These are phyloP conservation scores for Aphidius colemani DNA, from an alignment of 2,888 invertebrate species.

Conservation along the genomic window DNA sequence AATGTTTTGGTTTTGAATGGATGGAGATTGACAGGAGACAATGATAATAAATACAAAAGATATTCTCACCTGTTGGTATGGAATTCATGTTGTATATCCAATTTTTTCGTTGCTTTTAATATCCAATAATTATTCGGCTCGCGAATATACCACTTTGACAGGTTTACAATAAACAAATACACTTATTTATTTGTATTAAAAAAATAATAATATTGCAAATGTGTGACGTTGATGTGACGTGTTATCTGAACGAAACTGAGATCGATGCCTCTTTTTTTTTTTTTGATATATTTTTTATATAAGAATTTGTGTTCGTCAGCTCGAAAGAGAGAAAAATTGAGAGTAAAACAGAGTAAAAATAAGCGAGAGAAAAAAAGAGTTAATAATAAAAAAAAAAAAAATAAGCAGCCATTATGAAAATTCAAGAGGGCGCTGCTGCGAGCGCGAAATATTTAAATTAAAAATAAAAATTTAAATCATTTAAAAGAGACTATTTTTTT, in stretches of 20 bases:
- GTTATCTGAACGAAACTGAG: slow-evolving; percentile 10
- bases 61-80: slow-evolving; percentile 53
- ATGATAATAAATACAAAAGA: slow-evolving; percentile 27
- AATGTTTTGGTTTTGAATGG: not conserved
- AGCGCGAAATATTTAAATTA: too few species aligned
- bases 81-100: slow-evolving; percentile 45
- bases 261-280: slow-evolving; percentile 13
- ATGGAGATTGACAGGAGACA: not conserved
- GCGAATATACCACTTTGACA: not conserved
- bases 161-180: not conserved
- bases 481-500: too few species aligned
- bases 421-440: too few species aligned
- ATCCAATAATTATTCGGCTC: not conserved
- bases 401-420: too few species aligned
- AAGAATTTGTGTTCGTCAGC: too few species aligned
- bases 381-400: too few species aligned
- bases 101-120: not conserved
- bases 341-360: too few species aligned
- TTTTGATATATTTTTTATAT: too few species aligned
- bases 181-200: not conserved
- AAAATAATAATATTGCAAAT: slow-evolving; percentile 2
- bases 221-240: slow-evolving; percentile 15
- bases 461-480: too few species aligned
- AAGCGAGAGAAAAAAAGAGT: too few species aligned
- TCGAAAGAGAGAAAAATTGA: too few species aligned